These are phyloP conservation scores for Notiomystis cincta DNA, from an alignment of 2,113 vertebrate species.

Conservation along the genomic window DNA sequence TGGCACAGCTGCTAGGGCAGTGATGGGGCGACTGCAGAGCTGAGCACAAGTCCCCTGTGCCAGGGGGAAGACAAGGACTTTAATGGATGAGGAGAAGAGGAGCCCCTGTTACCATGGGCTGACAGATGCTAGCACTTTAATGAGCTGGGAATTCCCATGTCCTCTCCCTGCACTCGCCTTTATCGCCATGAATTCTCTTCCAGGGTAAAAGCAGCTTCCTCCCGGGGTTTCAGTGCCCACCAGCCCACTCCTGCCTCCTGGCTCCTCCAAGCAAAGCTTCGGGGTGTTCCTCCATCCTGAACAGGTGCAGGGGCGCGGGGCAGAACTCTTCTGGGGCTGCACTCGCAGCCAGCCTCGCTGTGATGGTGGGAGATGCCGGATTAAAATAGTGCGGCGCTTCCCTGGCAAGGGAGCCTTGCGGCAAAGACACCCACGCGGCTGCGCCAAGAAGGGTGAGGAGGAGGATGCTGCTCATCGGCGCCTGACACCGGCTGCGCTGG, in stretches of 20 bases:
- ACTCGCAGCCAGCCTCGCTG: neutral
- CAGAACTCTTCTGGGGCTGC: neutral
- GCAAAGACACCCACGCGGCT: neutral
- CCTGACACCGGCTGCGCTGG: neutral
- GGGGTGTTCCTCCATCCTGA: neutral
- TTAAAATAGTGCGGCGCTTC: constrained; percentile 42
- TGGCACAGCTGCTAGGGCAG: neutral
- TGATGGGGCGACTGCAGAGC: neutral
- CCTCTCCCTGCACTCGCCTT: neutral
- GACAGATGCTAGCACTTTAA: neutral
- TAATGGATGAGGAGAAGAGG: neutral
- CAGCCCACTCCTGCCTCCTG: neutral
- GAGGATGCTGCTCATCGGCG: neutral
- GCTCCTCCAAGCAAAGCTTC: neutral
- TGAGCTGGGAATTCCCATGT: neutral
- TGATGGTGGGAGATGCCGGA: constrained; percentile 7
- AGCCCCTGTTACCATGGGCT: neutral
- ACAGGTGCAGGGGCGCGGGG: neutral
- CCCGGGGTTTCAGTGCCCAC: neutral
- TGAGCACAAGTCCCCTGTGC: neutral
- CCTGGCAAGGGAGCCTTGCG: neutral
- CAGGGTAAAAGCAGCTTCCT: neutral
- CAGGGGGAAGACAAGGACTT: neutral
- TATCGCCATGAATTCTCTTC: neutral
- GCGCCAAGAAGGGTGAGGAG: neutral